Percentiles rank a stretch among this genome's conserved stretches.
Evolutionary conservation across 2,113 vertebrate genomes (phyloP).

Genomic region (Leptobrachium leishanense): DNA sequence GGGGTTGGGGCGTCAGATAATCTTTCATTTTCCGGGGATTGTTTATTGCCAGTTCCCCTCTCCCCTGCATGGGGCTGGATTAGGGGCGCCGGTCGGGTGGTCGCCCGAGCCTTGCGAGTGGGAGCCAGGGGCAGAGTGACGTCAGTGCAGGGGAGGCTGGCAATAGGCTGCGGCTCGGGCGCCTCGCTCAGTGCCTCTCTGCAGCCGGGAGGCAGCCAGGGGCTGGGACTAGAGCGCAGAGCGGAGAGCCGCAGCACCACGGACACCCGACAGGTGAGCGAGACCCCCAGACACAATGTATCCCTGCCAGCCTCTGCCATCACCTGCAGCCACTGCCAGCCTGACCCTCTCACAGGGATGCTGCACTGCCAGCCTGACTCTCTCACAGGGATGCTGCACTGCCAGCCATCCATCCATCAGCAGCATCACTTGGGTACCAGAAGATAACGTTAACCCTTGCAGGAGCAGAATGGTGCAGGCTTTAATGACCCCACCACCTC

Average conservation of each 20-base stretch:
- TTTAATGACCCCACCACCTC: background rate
- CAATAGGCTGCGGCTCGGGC: constrained; percentile 61
- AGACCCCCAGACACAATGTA: background rate
- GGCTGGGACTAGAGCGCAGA: constrained; percentile 11
- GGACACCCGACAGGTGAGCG: constrained; percentile 29
- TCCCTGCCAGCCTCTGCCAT: background rate
- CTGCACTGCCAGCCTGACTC: too few species aligned
- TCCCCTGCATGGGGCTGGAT: background rate
- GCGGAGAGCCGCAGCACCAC: constrained; percentile 36
- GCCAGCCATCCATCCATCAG: too few species aligned
- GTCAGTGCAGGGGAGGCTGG: constrained; percentile 66
- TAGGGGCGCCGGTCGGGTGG: background rate
- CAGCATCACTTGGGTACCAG: too few species aligned
- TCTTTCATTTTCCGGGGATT: too few species aligned
- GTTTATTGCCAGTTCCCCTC: background rate
- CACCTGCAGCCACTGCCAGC: too few species aligned
- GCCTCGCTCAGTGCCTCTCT: constrained; percentile 60
- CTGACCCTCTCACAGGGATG: too few species aligned
- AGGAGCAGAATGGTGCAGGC: background rate
- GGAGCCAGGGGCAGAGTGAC: constrained; percentile 61
- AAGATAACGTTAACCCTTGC: background rate
- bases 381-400: too few species aligned
- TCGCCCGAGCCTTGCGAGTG: constrained; percentile 38
- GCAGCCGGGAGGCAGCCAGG: constrained; percentile 55
- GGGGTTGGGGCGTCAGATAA: background rate